phyloP scores from a whole-genome alignment of 2,888 invertebrate species.

The Gerris lacustris region DNA sequence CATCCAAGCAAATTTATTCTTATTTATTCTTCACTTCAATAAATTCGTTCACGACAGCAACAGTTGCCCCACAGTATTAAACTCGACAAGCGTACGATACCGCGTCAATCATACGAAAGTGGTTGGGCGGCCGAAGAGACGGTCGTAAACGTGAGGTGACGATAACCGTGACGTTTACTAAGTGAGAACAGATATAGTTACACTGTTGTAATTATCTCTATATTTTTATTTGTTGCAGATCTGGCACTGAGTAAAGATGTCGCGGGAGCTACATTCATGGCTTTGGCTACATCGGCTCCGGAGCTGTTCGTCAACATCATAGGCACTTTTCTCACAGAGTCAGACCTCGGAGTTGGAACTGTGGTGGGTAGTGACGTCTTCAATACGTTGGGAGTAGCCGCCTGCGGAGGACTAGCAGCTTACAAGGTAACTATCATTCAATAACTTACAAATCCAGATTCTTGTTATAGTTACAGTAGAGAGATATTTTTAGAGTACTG shows the following conservation, averaged over 20 bases:
- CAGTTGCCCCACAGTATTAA: too few species aligned
- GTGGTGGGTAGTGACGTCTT: slow-evolving; percentile 80
- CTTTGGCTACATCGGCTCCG: slow-evolving; percentile 86
- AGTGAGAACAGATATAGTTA: too few species aligned
- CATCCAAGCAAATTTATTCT: too few species aligned
- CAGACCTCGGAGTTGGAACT: slow-evolving; percentile 76
- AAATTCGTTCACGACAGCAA: too few species aligned
- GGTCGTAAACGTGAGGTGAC: too few species aligned
- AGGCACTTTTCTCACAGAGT: slow-evolving; percentile 68
- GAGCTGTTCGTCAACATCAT: slow-evolving; percentile 88
- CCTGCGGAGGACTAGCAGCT: slow-evolving; percentile 64
- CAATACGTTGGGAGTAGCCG: slow-evolving; percentile 73
- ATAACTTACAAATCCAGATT: neutral
- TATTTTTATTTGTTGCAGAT: slow-evolving; percentile 30
- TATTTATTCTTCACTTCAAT: too few species aligned
- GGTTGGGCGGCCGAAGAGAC: too few species aligned
- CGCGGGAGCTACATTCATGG: slow-evolving; percentile 94
- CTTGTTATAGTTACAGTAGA: neutral
- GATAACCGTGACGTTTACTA: too few species aligned
- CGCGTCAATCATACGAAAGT: too few species aligned
- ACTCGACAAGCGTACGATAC: too few species aligned
- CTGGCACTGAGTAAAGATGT: slow-evolving; percentile 54
- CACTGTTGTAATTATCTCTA: too few species aligned
- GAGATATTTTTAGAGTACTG: too few species aligned
- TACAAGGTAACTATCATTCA: slow-evolving; percentile 43